Conservation (phyloP, 2,888 invertebrate species). For the Hypomecis atomaria region DNA sequence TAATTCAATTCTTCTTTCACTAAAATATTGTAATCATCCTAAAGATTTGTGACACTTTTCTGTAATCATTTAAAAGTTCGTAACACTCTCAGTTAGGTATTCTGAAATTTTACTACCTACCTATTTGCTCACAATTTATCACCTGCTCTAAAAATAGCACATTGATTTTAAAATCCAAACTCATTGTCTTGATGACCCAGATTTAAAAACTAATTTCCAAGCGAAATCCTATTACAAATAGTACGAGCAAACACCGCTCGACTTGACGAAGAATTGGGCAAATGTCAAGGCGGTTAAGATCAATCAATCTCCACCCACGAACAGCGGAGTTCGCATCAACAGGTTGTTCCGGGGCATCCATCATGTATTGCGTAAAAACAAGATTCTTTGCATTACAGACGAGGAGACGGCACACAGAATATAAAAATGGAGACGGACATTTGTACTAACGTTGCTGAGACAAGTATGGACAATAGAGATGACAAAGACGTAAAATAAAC, state of each 20-base stretch:
- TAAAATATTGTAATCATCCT: no score
- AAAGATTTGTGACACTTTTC: no score
- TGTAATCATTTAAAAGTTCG: no score
- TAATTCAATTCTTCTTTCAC: no score
- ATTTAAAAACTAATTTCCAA: conserved; percentile 5
- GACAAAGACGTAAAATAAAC: no score
- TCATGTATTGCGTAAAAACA: conserved; percentile 53
- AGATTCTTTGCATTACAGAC: conserved; percentile 46
- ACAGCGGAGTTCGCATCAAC: conserved; percentile 29
- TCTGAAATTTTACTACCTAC: no score
- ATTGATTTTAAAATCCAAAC: no score
- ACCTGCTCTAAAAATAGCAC: no score
- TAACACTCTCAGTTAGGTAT: no score
- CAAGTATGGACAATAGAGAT: no score
- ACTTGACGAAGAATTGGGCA: conserved; percentile 14
- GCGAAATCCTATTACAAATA: conserved; percentile 9
- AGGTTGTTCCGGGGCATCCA: conserved; percentile 41
- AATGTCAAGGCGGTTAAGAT: conserved; percentile 24
- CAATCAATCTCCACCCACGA: conserved; percentile 22
- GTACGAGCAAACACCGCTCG: not conserved
- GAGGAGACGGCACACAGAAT: conserved; percentile 20
- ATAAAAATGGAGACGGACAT: not conserved
- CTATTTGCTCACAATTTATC: no score
- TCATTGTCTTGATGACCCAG: not conserved
- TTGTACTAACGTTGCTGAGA: no score